Evolutionary conservation across 2,888 invertebrate genomes (phyloP).

Genomic region (Lasioglossum oenotherae): DNA sequence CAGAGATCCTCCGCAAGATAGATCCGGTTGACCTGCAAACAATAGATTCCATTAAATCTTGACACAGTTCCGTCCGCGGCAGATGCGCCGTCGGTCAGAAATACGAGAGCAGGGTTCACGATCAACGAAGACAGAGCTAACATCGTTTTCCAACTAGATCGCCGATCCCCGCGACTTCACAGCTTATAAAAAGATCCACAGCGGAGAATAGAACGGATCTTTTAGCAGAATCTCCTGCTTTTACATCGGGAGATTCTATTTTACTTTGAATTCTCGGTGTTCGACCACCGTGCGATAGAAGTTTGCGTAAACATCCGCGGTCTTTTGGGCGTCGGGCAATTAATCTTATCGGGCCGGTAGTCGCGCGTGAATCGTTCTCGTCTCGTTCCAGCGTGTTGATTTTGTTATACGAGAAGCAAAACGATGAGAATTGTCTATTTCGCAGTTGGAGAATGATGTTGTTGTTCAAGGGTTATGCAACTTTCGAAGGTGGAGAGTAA

Average conservation of each 20-base stretch:
- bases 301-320: background rate
- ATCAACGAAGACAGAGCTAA: slow-evolving; percentile 1
- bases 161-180: background rate
- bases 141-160: background rate
- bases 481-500: background rate
- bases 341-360: background rate
- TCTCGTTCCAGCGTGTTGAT: background rate
- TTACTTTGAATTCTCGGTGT: background rate
- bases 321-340: background rate
- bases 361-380: background rate
- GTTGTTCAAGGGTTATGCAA: background rate
- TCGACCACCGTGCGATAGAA: background rate
- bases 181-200: background rate
- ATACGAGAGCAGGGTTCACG: background rate
- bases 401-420: background rate
- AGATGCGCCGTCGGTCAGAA: background rate
- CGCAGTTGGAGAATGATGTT: background rate
- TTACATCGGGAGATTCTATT: background rate
- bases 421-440: background rate
- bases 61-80: slow-evolving; percentile 28
- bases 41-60: slow-evolving; percentile 40
- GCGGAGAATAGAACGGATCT: background rate
- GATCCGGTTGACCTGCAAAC: background rate
- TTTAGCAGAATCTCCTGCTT: background rate
- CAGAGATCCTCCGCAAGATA: background rate